phyloP scores from a whole-genome alignment of 2,888 invertebrate genomes.

The Brachycybe producta region DNA sequence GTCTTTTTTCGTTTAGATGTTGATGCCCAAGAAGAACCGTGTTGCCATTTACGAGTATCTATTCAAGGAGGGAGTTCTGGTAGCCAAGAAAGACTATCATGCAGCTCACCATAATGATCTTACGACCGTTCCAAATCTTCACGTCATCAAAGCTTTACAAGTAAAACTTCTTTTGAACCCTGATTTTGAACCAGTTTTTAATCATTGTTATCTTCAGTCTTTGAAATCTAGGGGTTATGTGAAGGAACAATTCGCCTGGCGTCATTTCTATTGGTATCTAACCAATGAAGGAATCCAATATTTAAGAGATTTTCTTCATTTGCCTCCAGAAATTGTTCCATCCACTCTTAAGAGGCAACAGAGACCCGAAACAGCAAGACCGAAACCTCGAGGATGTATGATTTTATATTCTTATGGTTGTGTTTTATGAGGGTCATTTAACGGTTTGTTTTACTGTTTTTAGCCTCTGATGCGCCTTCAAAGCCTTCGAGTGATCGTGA shows the following conservation, averaged over 20 bases:
- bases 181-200: slow-evolving; percentile 1
- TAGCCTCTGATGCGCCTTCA: slow-evolving; percentile 14
- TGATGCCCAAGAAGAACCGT: slow-evolving; percentile 99
- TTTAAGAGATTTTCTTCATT: slow-evolving; percentile 82
- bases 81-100: slow-evolving; percentile 97
- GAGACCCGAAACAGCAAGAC: slow-evolving; percentile 69
- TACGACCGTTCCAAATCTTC: slow-evolving; percentile 86
- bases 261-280: slow-evolving; percentile 98
- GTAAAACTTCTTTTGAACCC: slow-evolving; percentile 32
- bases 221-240: slow-evolving; percentile 93
- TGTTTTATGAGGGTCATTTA: not conserved
- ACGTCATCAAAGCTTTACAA: slow-evolving; percentile 96
- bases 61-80: slow-evolving; percentile 98
- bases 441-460: slow-evolving; percentile 23
- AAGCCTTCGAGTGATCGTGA: slow-evolving; percentile 13
- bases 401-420: not conserved
- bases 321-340: slow-evolving; percentile 98
- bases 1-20: too few species aligned
- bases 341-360: slow-evolving; percentile 87
- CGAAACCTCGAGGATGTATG: slow-evolving; percentile 42
- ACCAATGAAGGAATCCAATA: slow-evolving; percentile 98
- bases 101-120: slow-evolving; percentile 95
- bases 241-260: slow-evolving; percentile 99
- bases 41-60: slow-evolving; percentile 93
- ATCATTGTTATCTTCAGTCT: slow-evolving; percentile 43